phyloP scores from a whole-genome alignment of 2,113 vertebrate species.

The Neolamprologus falcicula region DNA sequence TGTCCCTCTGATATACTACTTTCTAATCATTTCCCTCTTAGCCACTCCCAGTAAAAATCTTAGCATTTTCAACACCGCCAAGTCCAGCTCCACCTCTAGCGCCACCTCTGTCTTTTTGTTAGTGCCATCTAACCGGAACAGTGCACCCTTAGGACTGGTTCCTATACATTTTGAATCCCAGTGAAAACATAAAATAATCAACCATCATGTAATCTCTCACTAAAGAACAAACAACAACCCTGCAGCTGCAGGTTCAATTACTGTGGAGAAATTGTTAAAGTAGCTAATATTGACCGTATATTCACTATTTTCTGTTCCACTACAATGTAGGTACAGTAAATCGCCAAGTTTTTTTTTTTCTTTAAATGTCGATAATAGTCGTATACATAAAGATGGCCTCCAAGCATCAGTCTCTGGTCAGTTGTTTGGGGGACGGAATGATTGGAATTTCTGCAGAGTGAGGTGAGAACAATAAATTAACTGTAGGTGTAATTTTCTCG shows the following conservation, averaged over 20 bases:
- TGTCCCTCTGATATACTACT: not conserved
- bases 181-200: not conserved
- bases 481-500: not conserved
- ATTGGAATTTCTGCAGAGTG: not conserved
- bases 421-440: not conserved
- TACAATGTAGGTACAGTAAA: not conserved
- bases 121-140: not conserved
- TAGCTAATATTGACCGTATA: rapidly evolving
- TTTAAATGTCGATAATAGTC: not conserved
- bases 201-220: not conserved
- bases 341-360: not conserved
- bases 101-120: not conserved
- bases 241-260: not conserved
- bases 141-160: not conserved
- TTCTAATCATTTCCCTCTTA: not conserved
- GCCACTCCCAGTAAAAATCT: not conserved
- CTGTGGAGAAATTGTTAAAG: not conserved
- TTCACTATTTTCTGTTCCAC: not conserved
- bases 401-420: rapidly evolving
- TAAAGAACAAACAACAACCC: not conserved
- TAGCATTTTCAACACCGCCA: not conserved
- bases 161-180: not conserved
- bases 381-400: not conserved
- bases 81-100: not conserved
- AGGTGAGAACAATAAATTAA: not conserved